Percentiles rank a stretch among this genome's conserved stretches.
Conservation (phyloP, 2,888 invertebrate genomes). For the Sipha maydis region DNA sequence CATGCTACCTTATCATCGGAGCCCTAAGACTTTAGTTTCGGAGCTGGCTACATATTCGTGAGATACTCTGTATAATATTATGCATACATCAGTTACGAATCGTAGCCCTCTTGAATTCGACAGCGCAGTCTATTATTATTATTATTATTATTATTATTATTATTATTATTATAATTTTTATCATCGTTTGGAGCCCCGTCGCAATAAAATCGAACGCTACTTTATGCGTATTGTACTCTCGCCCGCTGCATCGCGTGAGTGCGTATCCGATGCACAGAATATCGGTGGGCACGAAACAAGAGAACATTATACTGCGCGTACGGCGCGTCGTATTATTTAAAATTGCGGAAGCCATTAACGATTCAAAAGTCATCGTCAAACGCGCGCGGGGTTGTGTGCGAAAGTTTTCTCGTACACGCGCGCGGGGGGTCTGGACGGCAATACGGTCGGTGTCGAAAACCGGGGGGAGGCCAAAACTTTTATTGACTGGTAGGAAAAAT, state of each 20-base stretch:
- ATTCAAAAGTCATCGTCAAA: slow-evolving; percentile 58
- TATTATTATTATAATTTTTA: slow-evolving; percentile 14
- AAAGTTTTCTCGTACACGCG: slow-evolving; percentile 55
- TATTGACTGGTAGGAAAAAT: slow-evolving; percentile 53
- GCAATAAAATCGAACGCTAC: slow-evolving; percentile 33
- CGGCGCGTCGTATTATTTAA: slow-evolving; percentile 44
- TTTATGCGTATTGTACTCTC: neutral
- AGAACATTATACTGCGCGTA: neutral
- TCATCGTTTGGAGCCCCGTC: neutral
- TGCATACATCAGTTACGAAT: too few relatives aligned
- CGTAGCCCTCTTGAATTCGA: neutral
- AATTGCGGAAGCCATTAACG: slow-evolving; percentile 60
- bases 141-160: slow-evolving; percentile 9
- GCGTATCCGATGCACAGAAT: neutral
- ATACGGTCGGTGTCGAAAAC: slow-evolving; percentile 43
- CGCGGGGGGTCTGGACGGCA: slow-evolving; percentile 33
- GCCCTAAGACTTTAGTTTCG: too few relatives aligned
- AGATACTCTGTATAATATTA: too few relatives aligned
- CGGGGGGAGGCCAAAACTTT: slow-evolving; percentile 43
- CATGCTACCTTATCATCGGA: too few relatives aligned
- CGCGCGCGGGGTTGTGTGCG: slow-evolving; percentile 1
- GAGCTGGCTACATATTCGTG: too few relatives aligned
- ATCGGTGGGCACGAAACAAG: neutral
- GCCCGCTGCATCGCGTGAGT: neutral
- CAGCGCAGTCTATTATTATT: slow-evolving; percentile 10